Percentiles rank a stretch among this genome's conserved stretches.
These are phyloP conservation scores for Thalassaphorura encarpata DNA, from an alignment of 1,140 invertebrate genomes.

Conservation along the genomic window DNA sequence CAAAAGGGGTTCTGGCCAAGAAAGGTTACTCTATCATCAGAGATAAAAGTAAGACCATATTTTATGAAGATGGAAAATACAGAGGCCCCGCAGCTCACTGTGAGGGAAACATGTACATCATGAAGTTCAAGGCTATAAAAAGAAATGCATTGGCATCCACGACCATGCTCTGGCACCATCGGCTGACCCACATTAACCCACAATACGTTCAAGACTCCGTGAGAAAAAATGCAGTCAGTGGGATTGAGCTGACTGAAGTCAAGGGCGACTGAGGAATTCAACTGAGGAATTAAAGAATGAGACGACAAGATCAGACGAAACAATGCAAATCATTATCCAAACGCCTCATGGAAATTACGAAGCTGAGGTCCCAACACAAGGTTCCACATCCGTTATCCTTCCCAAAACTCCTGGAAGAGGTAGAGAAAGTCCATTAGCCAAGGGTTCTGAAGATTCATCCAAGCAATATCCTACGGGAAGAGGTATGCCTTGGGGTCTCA, in stretches of 20 bases:
- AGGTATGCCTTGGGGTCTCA: too few species aligned
- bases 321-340: too few species aligned
- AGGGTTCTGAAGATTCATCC: too few species aligned
- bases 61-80: not conserved
- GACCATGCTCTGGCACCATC: constrained; percentile 3
- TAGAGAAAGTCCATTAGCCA: too few species aligned
- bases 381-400: too few species aligned
- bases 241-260: constrained; percentile 1
- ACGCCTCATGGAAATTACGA: too few species aligned
- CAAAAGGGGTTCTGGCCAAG: not conserved
- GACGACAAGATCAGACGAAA: too few species aligned
- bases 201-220: constrained; percentile 3
- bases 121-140: not conserved
- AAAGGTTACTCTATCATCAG: constrained; percentile 7
- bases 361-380: too few species aligned
- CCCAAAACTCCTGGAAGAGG: too few species aligned
- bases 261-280: not conserved
- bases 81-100: not conserved
- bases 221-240: not conserved
- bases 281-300: too few species aligned
- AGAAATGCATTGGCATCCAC: not conserved
- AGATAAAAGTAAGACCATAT: not conserved
- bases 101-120: not conserved
- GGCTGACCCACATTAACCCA: constrained; percentile 1
- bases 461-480: too few species aligned